Conservation (phyloP, 1,140 invertebrate genomes). For the Cardiocondyla obscurior region DNA sequence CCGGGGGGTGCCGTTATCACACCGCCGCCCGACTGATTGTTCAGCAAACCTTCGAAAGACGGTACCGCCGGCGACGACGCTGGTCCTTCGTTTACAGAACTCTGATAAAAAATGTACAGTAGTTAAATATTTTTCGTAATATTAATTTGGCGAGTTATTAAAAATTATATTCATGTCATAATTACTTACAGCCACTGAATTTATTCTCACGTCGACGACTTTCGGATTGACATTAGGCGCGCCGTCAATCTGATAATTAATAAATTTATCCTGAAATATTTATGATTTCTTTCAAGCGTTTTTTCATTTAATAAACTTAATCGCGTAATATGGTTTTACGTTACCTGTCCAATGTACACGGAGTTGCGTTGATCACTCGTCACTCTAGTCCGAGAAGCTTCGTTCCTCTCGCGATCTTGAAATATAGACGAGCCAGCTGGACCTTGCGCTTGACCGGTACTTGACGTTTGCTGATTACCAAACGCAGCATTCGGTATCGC, state of each 20-base stretch:
- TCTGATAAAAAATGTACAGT: slow-evolving; percentile 61
- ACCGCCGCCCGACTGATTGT: slow-evolving; percentile 51
- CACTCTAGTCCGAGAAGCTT: slow-evolving; percentile 76
- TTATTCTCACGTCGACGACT: slow-evolving; percentile 79
- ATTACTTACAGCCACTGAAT: slow-evolving; percentile 80
- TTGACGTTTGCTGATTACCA: slow-evolving; percentile 55
- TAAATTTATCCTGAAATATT: slow-evolving; percentile 80
- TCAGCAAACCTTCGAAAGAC: slow-evolving; percentile 72
- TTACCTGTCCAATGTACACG: slow-evolving; percentile 83
- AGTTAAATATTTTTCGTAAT: background rate
- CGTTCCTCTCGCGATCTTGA: slow-evolving; percentile 77
- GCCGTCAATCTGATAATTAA: slow-evolving; percentile 80
- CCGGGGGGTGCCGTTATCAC: slow-evolving; percentile 74
- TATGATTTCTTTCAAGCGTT: slow-evolving; percentile 40
- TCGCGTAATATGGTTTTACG: slow-evolving; percentile 36
- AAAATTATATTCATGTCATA: background rate
- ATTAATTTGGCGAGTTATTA: background rate
- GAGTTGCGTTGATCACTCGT: slow-evolving; percentile 78
- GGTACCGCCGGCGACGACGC: slow-evolving; percentile 57
- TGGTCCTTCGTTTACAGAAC: slow-evolving; percentile 68
- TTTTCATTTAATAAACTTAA: slow-evolving; percentile 58
- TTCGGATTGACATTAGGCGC: slow-evolving; percentile 73
- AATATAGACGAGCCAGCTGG: slow-evolving; percentile 74
- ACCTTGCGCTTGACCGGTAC: slow-evolving; percentile 66
- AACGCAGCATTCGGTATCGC: slow-evolving; percentile 54